phyloP scores from a whole-genome alignment of 2,888 invertebrate genomes.

The Tanytarsus gracilentus region DNA sequence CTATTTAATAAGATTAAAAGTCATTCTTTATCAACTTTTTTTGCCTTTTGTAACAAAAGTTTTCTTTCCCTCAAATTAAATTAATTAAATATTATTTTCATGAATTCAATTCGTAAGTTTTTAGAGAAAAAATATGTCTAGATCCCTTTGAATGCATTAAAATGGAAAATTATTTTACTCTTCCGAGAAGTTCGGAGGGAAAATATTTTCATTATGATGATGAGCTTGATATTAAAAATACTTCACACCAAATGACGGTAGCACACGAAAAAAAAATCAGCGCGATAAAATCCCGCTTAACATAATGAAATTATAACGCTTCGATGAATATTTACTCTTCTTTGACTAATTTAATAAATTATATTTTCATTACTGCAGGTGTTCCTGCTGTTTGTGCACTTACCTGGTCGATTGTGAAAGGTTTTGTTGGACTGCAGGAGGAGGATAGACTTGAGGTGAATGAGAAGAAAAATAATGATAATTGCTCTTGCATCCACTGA shows the following conservation, averaged over 20 bases:
- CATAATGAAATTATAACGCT: not conserved
- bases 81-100: too few relatives aligned
- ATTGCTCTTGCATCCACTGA: too few relatives aligned
- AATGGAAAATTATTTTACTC: too few relatives aligned
- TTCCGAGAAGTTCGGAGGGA: too few relatives aligned
- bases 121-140: not conserved
- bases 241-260: not conserved
- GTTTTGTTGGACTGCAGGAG: slow-evolving; percentile 38
- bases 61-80: too few relatives aligned
- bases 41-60: not conserved
- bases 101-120: not conserved
- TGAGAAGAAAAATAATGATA: too few relatives aligned
- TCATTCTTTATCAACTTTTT: too few relatives aligned
- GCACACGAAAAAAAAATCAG: not conserved
- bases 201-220: too few relatives aligned
- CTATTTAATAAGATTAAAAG: too few relatives aligned
- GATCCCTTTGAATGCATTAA: too few relatives aligned
- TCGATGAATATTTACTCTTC: not conserved
- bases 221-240: not conserved
- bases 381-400: slow-evolving; percentile 46
- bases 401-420: slow-evolving; percentile 46
- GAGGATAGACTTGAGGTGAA: slow-evolving; percentile 32
- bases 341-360: not conserved
- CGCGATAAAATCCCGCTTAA: not conserved
- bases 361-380: slow-evolving; percentile 35